Base-by-base conservation (phyloP, 1,140 invertebrate genomes). In the Drosophila mauritiana region DNA sequence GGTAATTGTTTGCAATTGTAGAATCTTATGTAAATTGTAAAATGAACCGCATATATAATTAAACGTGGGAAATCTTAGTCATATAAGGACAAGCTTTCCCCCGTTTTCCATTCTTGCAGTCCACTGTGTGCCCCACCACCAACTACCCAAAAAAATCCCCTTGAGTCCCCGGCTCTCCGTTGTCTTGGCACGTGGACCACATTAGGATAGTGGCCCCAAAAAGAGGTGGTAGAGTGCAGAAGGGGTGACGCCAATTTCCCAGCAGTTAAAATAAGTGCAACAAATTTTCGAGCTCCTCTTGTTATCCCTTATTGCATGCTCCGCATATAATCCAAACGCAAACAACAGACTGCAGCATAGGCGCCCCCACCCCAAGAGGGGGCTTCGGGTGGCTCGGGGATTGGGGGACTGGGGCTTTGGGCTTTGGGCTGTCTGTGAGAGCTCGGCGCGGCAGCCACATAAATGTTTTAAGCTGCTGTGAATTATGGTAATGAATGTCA, bases 401-500 rank as follows among this genome's bases (percentile, higher is more conserved):
- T 27, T 22, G 20, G 7, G 42, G 56, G 31, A 54, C 20, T 67
- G 31, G 51, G 63, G 13, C 5, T 15, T 7, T 13, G 51, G 63
- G 13, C 5, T 15, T 7, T 13, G 46, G 48, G 27, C 36, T 58
- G 76, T 48, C 49, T 64, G 49, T 42, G 36, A 53, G 68, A 36
- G 57, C 53, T 31, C 43, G 48, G 51, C 54, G 61, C 74, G 85
- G 63, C 76, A 79, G 80, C 84, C 84, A 80, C 84, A 89, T 89
- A 88, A 89, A 88, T 88, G 83, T 90, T 90, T 89, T 83, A 88
- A 88, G 84, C 84, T 89, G 85, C 89, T 89, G 84, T 89, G 80
- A 85, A 78, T 89, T 89, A 89, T 89, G 84, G 85, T 89, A 89
- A 89, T 89, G 80, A 89, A 89, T 89, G 84, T 89, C 84, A 90